phyloP scores from a whole-genome alignment of 2,797 vertebrate species.

The Caiman crocodilus region DNA sequence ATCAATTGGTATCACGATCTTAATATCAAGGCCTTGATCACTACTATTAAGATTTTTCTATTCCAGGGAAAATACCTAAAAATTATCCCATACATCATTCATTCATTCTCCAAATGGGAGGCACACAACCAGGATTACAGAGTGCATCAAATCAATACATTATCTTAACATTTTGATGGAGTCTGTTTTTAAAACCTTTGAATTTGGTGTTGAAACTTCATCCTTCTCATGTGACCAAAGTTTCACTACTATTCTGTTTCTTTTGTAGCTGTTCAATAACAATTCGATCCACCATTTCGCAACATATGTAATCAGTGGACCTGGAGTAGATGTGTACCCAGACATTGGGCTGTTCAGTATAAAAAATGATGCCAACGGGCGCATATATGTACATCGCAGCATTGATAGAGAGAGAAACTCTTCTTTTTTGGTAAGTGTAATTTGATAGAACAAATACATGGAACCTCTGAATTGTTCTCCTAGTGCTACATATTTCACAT shows the following conservation, averaged over 20 bases:
- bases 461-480: neutral
- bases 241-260: neutral
- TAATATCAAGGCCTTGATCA: neutral
- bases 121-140: neutral
- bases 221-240: neutral
- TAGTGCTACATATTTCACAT: neutral
- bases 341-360: slow-evolving; percentile 79
- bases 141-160: neutral
- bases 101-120: neutral
- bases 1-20: neutral
- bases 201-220: neutral
- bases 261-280: slow-evolving; percentile 85
- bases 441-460: neutral
- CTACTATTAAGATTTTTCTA: neutral
- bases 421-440: slow-evolving; percentile 78
- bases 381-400: slow-evolving; percentile 52
- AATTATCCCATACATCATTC: no score
- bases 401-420: slow-evolving; percentile 82
- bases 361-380: slow-evolving; percentile 59
- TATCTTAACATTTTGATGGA: neutral
- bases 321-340: slow-evolving; percentile 78
- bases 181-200: neutral
- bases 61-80: neutral
- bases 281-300: neutral
- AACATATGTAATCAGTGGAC: slow-evolving; percentile 80